Percentiles rank a stretch among this genome's conserved stretches.
Evolutionary conservation across 2,113 vertebrate genomes (phyloP).

Genomic region (mouse (Mus musculus)): GRCm39 chr6:134293501-134294000

Average conservation of each 20-base stretch:
- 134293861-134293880: background rate
- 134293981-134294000: background rate
- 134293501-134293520: background rate
- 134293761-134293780: background rate
- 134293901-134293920: background rate
- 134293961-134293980: background rate
- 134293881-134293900: background rate
- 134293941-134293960: conserved; percentile 1
- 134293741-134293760: background rate
- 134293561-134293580: background rate
- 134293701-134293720: background rate
- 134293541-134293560: background rate
- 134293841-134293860: background rate
- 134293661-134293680: background rate
- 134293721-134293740: background rate
- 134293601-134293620: background rate
- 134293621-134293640: background rate
- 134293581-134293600: background rate
- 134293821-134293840: background rate
- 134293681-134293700: background rate
- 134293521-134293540: background rate
- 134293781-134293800: background rate
- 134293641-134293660: background rate
- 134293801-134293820: background rate
- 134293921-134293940: conserved; percentile 26